Evolutionary conservation across 2,113 vertebrate genomes (phyloP).

Genomic region (Artemisiospiza belli): DNA sequence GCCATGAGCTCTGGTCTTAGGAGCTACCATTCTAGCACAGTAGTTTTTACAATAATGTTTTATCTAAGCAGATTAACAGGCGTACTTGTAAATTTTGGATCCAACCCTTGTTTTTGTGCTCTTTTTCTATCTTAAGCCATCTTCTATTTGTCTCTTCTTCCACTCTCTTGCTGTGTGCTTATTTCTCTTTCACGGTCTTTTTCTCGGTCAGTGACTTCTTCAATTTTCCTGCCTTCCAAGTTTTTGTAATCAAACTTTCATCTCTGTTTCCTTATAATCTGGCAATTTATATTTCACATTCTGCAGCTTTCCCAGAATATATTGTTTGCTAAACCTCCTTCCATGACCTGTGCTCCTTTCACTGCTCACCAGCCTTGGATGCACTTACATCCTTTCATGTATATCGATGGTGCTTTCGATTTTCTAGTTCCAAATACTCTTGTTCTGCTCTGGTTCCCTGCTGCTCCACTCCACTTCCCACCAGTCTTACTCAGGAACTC

Average conservation of each 20-base stretch:
- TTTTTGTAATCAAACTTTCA: neutral
- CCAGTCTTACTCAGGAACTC: neutral
- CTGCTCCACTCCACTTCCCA: neutral
- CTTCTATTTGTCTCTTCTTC: neutral
- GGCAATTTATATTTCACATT: neutral
- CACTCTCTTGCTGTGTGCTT: neutral
- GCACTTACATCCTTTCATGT: neutral
- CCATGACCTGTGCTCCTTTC: neutral
- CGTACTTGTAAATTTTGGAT: neutral
- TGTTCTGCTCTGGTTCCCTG: neutral
- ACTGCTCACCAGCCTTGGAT: neutral
- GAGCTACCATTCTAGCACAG: neutral
- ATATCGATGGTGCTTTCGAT: accelerated
- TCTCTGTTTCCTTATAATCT: neutral
- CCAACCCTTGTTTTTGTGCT: neutral
- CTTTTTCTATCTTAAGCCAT: neutral
- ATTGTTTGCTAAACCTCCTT: neutral
- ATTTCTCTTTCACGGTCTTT: neutral
- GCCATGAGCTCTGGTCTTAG: neutral
- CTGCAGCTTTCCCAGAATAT: neutral
- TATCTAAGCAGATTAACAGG: neutral
- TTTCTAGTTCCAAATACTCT: neutral
- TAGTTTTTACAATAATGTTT: neutral
- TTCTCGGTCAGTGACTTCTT: neutral
- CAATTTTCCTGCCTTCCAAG: neutral